Evolutionary conservation across 2,113 vertebrate species (phyloP).

Genomic region (Dinomys branickii): DNA sequence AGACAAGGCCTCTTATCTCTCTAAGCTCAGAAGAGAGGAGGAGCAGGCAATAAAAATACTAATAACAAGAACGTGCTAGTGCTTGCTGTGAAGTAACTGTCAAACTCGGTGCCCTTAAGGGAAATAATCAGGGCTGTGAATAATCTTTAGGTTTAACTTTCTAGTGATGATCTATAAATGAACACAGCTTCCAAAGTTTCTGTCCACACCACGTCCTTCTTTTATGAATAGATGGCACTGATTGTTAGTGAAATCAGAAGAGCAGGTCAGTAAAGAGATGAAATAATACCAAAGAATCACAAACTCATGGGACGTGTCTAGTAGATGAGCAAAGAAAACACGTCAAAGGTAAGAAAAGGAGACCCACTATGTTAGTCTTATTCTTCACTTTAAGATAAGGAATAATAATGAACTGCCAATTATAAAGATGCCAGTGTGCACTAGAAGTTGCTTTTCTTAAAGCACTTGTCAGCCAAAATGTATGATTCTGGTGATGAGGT

Average conservation of each 20-base stretch:
- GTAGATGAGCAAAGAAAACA: not conserved
- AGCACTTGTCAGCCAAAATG: not conserved
- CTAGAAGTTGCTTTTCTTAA: not conserved
- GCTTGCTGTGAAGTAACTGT: not conserved
- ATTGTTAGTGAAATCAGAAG: not conserved
- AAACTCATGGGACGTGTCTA: not conserved
- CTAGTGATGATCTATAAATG: not conserved
- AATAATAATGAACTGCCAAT: not conserved
- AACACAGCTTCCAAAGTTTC: not conserved
- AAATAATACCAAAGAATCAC: not conserved
- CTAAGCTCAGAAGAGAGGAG: not conserved
- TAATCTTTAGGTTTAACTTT: not conserved
- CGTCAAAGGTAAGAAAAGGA: constrained; percentile 10
- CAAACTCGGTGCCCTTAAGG: not conserved
- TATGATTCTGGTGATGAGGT: not conserved
- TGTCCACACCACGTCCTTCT: not conserved
- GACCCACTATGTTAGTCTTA: not conserved
- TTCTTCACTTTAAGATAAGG: not conserved
- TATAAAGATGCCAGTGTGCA: not conserved
- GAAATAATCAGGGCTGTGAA: not conserved
- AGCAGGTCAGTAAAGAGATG: not conserved
- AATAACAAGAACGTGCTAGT: not conserved
- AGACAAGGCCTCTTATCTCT: not conserved
- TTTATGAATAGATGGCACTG: not conserved
- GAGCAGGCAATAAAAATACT: not conserved